A percentile compares a stretch with the other conserved stretches of the same genome.
phyloP scores from a whole-genome alignment of 2,113 vertebrate species.

The mouse (Mus musculus) region GRCm39 chr16:8870001-8870500 shows the following conservation, averaged over 20 bases:
- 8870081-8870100: background rate
- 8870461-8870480: too few species aligned
- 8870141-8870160: background rate
- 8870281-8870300: background rate
- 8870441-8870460: background rate
- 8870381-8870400: background rate
- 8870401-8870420: background rate
- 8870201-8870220: background rate
- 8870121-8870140: background rate
- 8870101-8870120: background rate
- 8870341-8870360: background rate
- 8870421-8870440: background rate
- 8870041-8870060: background rate
- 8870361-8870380: fast-evolving
- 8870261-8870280: background rate
- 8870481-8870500: too few species aligned
- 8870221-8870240: background rate
- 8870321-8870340: fast-evolving
- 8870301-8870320: background rate
- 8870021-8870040: background rate
- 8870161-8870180: background rate
- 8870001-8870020: background rate
- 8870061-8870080: background rate
- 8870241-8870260: background rate
- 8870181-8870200: background rate